phyloP scores from a whole-genome alignment of 2,888 invertebrate genomes.

The Chymomyza fuscimana region DNA sequence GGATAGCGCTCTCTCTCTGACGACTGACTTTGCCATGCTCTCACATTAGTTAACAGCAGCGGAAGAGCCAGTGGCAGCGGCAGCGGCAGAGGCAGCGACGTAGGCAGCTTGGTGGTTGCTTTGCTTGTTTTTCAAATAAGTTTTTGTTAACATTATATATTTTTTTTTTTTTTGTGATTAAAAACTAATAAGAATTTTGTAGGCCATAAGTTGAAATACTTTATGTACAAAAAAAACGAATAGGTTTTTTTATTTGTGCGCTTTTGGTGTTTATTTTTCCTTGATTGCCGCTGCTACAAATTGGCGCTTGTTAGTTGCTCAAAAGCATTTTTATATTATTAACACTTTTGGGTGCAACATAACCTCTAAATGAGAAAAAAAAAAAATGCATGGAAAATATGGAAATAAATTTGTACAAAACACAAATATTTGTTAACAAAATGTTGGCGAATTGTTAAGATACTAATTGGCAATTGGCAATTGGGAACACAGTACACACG shows the following conservation, averaged over 20 bases:
- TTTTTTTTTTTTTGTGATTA: not conserved
- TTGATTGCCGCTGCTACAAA: no score
- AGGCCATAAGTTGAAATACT: not conserved
- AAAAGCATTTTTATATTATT: no score
- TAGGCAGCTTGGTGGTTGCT: not conserved
- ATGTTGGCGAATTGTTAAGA: not conserved
- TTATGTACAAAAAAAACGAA: no score
- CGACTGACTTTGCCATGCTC: not conserved
- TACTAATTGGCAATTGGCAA: slow-evolving; percentile 35
- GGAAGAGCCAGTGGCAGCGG: no score
- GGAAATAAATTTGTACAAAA: not conserved
- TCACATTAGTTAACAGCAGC: not conserved
- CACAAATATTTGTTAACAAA: not conserved
- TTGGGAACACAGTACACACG: slow-evolving; percentile 22
- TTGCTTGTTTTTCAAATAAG: not conserved
- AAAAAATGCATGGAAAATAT: not conserved
- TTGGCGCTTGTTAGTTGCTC: no score
- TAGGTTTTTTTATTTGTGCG: no score
- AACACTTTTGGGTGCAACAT: slow-evolving; percentile 14
- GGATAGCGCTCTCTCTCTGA: not conserved
- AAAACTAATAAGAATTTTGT: not conserved
- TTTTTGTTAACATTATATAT: not conserved
- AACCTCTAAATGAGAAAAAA: slow-evolving; percentile 31
- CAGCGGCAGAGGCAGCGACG: not conserved
- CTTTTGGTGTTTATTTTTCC: no score